A percentile compares a stretch with the other conserved stretches of the same genome.
Evolutionary conservation across 2,113 vertebrate genomes (phyloP).

Genomic region (Mus pahari): DNA sequence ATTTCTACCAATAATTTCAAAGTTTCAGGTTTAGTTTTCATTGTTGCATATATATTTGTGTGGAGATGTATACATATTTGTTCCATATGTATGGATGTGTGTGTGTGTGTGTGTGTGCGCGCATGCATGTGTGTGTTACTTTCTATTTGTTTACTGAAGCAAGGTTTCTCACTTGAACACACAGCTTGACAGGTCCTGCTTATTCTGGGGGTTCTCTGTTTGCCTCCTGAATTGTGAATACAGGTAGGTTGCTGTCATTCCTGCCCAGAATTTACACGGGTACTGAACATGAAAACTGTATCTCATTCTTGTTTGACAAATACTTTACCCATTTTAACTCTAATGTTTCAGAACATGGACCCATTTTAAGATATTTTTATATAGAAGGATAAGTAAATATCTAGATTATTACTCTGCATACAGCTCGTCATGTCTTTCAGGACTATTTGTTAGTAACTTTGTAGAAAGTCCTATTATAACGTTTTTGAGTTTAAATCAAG

Average conservation of each 20-base stretch:
- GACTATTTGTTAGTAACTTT: not conserved
- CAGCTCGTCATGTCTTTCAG: not conserved
- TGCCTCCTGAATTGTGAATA: not conserved
- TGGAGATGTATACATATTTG: not conserved
- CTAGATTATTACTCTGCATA: no score
- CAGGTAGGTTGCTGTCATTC: not conserved
- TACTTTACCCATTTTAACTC: no score
- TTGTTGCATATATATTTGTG: not conserved
- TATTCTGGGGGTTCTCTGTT: not conserved
- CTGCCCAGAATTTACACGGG: not conserved
- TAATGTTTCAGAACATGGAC: not conserved
- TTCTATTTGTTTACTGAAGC: not conserved
- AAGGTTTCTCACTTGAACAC: not conserved
- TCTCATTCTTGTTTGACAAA: not conserved
- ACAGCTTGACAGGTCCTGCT: not conserved
- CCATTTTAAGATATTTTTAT: not conserved
- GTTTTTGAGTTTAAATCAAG: no score
- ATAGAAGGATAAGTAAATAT: not conserved
- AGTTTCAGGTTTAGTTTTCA: not conserved
- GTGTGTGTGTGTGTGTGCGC: not conserved
- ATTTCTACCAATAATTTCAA: not conserved
- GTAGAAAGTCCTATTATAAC: not conserved
- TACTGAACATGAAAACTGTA: not conserved
- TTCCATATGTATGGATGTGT: not conserved
- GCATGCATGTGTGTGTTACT: rapidly evolving